These are phyloP conservation scores for Syrphus vitripennis DNA, from an alignment of 2,888 invertebrate species.

Conservation along the genomic window DNA sequence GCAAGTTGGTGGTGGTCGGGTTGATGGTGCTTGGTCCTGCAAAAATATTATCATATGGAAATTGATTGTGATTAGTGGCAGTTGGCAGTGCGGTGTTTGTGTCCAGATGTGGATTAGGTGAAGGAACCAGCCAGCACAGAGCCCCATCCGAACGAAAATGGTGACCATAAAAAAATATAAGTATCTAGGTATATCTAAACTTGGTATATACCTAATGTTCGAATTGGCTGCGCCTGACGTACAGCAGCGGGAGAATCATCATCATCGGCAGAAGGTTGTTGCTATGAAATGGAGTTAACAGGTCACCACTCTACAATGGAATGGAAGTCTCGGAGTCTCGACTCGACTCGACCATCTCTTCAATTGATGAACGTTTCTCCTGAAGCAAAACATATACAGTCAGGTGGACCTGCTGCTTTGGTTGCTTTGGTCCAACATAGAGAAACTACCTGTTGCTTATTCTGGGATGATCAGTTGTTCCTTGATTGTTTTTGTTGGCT, in stretches of 20 bases:
- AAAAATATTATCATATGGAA: slow-evolving; percentile 77
- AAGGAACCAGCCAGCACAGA: slow-evolving; percentile 32
- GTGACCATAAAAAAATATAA: slow-evolving; percentile 62
- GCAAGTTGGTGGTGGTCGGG: background rate
- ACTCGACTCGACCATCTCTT: background rate
- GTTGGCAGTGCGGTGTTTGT: slow-evolving; percentile 61
- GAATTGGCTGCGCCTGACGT: slow-evolving; percentile 31
- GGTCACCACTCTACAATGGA: slow-evolving; percentile 51
- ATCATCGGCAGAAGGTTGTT: slow-evolving; percentile 59
- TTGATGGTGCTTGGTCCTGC: slow-evolving; percentile 48
- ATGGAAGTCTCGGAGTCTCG: background rate
- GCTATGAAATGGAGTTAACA: slow-evolving; percentile 67
- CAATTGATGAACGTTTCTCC: slow-evolving; percentile 36
- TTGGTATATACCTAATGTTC: background rate
- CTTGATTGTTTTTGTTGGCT: background rate
- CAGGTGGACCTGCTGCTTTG: slow-evolving; percentile 1
- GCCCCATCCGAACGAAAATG: slow-evolving; percentile 42
- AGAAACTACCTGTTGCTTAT: slow-evolving; percentile 63
- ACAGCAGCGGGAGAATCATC: slow-evolving; percentile 39
- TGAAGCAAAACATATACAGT: background rate
- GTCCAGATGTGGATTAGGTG: slow-evolving; percentile 71
- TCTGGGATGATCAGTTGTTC: slow-evolving; percentile 46
- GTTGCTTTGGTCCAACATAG: background rate
- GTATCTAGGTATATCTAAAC: background rate
- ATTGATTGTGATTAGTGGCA: slow-evolving; percentile 72